Percentiles rank a stretch among this genome's conserved stretches.
phyloP scores from a whole-genome alignment of 2,888 invertebrate genomes.

The Sinopyrophorus schimmeli region DNA sequence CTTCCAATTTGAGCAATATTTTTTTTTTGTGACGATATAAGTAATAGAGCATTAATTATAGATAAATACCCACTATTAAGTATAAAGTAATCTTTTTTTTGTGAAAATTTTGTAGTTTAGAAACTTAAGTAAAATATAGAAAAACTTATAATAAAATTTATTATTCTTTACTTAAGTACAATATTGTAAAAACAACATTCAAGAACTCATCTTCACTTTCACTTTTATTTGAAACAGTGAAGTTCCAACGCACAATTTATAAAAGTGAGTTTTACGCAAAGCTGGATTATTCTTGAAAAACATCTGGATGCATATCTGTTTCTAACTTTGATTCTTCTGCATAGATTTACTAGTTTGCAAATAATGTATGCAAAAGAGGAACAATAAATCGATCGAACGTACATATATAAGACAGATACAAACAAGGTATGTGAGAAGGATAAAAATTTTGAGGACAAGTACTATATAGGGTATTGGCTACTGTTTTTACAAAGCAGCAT shows the following conservation, averaged over 20 bases:
- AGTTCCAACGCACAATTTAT: background rate
- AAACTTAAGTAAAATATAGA: too few species aligned
- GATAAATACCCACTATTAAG: background rate
- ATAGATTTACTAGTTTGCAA: slow-evolving; percentile 41
- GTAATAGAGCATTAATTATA: too few species aligned
- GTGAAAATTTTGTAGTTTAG: background rate
- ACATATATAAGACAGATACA: slow-evolving; percentile 52
- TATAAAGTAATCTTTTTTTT: background rate
- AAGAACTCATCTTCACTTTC: too few species aligned
- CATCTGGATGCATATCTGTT: too few species aligned
- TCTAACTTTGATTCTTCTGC: slow-evolving; percentile 12
- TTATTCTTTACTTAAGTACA: too few species aligned
- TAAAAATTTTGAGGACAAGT: slow-evolving; percentile 57
- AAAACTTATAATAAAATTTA: too few species aligned
- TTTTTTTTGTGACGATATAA: too few species aligned
- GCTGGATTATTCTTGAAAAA: too few species aligned
- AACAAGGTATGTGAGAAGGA: slow-evolving; percentile 56
- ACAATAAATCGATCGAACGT: slow-evolving; percentile 50
- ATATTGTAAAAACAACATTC: too few species aligned
- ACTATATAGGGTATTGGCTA: slow-evolving; percentile 55
- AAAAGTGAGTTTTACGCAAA: background rate
- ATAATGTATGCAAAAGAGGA: slow-evolving; percentile 46
- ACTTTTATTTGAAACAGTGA: too few species aligned
- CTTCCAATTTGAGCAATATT: too few species aligned
- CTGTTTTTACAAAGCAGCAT: slow-evolving; percentile 51